Conservation (phyloP, 2,888 invertebrate genomes). For the Seira sanloemensis region DNA sequence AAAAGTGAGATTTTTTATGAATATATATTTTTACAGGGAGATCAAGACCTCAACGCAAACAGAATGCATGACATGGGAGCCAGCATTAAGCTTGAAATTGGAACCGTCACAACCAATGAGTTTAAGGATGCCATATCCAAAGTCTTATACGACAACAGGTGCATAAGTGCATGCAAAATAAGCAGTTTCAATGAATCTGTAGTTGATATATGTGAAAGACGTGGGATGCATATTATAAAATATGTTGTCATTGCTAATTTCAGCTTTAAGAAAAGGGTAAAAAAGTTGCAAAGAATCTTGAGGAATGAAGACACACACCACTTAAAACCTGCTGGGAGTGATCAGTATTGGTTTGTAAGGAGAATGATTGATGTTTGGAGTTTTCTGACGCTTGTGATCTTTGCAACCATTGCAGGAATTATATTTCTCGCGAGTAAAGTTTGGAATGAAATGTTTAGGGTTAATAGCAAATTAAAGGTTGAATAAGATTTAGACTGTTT, state of each 20-base stretch:
- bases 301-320: slow-evolving; percentile 51
- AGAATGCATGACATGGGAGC: slow-evolving; percentile 40
- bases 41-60: slow-evolving; percentile 62
- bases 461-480: too few species aligned
- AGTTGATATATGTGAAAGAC: too few species aligned
- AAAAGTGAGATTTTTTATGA: background rate
- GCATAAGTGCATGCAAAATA: too few species aligned
- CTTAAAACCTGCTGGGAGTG: slow-evolving; percentile 40
- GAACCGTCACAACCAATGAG: slow-evolving; percentile 25
- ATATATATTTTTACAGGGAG: too few species aligned
- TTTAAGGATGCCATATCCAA: slow-evolving; percentile 27
- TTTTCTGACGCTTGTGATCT: background rate
- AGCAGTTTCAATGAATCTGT: too few species aligned
- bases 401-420: background rate
- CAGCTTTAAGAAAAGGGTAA: slow-evolving; percentile 17
- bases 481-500: too few species aligned
- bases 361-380: slow-evolving; percentile 39
- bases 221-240: too few species aligned
- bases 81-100: slow-evolving; percentile 46
- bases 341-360: slow-evolving; percentile 56
- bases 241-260: too few species aligned
- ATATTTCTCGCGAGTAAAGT: background rate
- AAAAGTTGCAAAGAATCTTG: slow-evolving; percentile 27
- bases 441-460: too few species aligned
- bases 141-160: slow-evolving; percentile 21